Conservation (phyloP, 2,797 vertebrate genomes). For the Loriculus beryllinus region DNA sequence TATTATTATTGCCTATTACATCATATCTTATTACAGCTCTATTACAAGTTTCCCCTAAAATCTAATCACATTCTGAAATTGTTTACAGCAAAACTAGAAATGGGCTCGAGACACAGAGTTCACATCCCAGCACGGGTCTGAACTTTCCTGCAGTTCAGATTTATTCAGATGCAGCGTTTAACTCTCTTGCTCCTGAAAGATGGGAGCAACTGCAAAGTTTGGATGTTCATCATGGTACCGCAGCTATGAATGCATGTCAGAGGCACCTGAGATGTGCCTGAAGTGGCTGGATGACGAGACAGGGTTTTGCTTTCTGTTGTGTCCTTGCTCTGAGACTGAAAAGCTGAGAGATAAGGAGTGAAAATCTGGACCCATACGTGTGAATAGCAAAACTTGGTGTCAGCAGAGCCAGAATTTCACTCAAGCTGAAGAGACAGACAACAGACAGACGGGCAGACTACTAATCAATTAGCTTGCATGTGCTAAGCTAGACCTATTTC, state of each 20-base stretch:
- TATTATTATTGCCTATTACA: constrained; percentile 72
- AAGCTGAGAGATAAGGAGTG: not conserved
- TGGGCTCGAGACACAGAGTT: constrained; percentile 33
- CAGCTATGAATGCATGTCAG: rapidly evolving
- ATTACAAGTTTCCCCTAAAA: constrained; percentile 68
- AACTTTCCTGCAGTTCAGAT: constrained; percentile 47
- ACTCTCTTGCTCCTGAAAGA: constrained; percentile 39
- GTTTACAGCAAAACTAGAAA: constrained; percentile 59
- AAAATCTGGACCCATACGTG: not conserved
- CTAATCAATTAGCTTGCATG: not conserved
- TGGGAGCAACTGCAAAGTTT: not conserved
- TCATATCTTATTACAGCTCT: constrained; percentile 69
- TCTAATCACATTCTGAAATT: constrained; percentile 68
- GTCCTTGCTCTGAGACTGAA: not conserved
- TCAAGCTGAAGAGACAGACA: not conserved
- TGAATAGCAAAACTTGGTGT: not conserved
- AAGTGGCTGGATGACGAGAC: not conserved
- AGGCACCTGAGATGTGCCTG: not conserved
- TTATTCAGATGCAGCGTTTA: constrained; percentile 14
- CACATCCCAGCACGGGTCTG: constrained; percentile 57
- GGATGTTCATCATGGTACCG: rapidly evolving
- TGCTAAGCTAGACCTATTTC: not conserved
- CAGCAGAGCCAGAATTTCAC: not conserved
- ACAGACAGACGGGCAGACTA: not conserved
- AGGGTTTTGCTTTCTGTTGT: not conserved